Evolutionary conservation across 2,797 vertebrate species (phyloP).

Genomic region (Falco naumanni): DNA sequence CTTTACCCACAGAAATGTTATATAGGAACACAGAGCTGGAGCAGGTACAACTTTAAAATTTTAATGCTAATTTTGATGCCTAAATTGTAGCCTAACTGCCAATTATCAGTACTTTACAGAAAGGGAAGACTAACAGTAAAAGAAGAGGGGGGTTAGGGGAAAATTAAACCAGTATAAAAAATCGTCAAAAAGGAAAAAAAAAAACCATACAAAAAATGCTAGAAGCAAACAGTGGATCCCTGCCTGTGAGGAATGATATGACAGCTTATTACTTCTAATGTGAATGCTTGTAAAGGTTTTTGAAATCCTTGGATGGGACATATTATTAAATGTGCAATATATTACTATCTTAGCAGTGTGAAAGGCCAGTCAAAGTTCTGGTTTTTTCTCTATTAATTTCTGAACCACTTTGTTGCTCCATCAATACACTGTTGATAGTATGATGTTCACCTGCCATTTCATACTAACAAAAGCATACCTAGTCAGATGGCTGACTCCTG

Average conservation of each 20-base stretch:
- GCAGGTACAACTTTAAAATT: neutral
- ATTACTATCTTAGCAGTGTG: neutral
- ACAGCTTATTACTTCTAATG: neutral
- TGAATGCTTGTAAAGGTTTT: neutral
- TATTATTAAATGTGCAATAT: neutral
- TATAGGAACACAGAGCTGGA: neutral
- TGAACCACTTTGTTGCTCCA: neutral
- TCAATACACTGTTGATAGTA: neutral
- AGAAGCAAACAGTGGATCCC: neutral
- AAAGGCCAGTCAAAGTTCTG: neutral
- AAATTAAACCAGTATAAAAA: neutral
- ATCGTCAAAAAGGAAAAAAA: neutral
- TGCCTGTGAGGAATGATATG: neutral
- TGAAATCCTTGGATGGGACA: neutral
- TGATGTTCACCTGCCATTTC: slow-evolving; percentile 22
- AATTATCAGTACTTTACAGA: neutral
- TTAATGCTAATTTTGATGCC: neutral
- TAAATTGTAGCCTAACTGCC: neutral
- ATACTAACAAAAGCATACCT: slow-evolving; percentile 26
- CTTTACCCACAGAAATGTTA: neutral
- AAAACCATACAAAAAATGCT: neutral
- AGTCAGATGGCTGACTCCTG: slow-evolving; percentile 34
- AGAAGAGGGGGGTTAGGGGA: fast-evolving
- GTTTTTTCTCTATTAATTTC: neutral
- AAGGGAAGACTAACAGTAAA: neutral